A percentile compares a stretch with the other conserved stretches of the same genome.
Evolutionary conservation across 2,797 vertebrate species (phyloP).

Genomic region (Trachops cirrhosus): DNA sequence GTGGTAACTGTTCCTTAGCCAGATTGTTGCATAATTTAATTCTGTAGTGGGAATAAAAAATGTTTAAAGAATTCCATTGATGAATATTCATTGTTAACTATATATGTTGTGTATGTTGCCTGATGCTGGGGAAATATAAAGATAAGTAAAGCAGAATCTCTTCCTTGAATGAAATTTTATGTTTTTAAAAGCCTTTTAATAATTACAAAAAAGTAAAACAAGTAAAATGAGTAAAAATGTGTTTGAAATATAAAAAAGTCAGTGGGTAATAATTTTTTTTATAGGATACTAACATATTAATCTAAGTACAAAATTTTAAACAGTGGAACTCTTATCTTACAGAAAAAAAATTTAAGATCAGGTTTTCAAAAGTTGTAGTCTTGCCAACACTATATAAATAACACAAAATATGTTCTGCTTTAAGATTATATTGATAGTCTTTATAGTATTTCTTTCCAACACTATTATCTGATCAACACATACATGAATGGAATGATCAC

Average conservation of each 20-base stretch:
- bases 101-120: not conserved
- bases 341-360: not conserved
- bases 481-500: not conserved
- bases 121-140: not conserved
- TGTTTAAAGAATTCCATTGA: slow-evolving; percentile 1
- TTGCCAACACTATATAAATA: not conserved
- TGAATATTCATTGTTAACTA: slow-evolving; percentile 7
- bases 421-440: slow-evolving; percentile 5
- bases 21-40: not conserved
- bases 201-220: slow-evolving; percentile 39
- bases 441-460: not conserved
- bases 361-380: slow-evolving; percentile 5
- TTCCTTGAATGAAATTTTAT: slow-evolving; percentile 24
- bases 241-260: not conserved
- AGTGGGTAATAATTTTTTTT: not conserved
- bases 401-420: not conserved
- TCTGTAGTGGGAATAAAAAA: not conserved
- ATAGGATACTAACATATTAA: not conserved
- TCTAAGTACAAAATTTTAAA: not conserved
- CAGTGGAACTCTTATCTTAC: not conserved
- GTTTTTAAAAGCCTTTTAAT: slow-evolving; percentile 24
- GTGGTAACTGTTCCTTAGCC: not conserved
- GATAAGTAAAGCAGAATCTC: not conserved
- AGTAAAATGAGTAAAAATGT: slow-evolving; percentile 3
- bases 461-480: not conserved